phyloP scores from a whole-genome alignment of 2,797 vertebrate genomes.

The Enteromius mattozi region DNA sequence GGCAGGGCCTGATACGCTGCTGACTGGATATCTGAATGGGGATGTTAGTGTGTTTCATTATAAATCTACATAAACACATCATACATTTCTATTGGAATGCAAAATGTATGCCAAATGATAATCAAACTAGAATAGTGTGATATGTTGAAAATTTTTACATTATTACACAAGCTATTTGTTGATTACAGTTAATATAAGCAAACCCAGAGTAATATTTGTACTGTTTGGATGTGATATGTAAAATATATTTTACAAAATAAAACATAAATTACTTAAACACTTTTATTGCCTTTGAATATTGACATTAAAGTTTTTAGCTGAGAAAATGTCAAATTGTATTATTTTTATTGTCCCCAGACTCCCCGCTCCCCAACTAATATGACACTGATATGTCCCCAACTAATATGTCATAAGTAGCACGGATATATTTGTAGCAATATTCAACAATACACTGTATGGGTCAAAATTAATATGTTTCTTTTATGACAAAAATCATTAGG shows the following conservation, averaged over 20 bases:
- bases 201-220: neutral
- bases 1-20: conserved; percentile 56
- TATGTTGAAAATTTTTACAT: neutral
- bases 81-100: neutral
- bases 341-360: neutral
- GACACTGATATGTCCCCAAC: neutral
- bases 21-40: conserved; percentile 62
- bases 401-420: neutral
- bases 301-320: neutral
- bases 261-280: neutral
- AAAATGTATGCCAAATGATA: neutral
- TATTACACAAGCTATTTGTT: neutral
- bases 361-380: neutral
- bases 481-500: neutral
- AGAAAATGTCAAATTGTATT: too few relatives aligned
- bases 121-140: neutral
- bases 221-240: conserved; percentile 14
- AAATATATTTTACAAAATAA: conserved; percentile 20
- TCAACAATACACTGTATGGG: neutral
- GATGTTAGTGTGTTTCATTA: conserved; percentile 62
- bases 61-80: conserved; percentile 5
- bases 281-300: neutral
- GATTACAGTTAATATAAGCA: neutral
- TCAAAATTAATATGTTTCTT: neutral
- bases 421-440: neutral